These are phyloP conservation scores for Xiphorhynchus erythropygius DNA, from an alignment of 2,797 vertebrate species.

Conservation along the genomic window DNA sequence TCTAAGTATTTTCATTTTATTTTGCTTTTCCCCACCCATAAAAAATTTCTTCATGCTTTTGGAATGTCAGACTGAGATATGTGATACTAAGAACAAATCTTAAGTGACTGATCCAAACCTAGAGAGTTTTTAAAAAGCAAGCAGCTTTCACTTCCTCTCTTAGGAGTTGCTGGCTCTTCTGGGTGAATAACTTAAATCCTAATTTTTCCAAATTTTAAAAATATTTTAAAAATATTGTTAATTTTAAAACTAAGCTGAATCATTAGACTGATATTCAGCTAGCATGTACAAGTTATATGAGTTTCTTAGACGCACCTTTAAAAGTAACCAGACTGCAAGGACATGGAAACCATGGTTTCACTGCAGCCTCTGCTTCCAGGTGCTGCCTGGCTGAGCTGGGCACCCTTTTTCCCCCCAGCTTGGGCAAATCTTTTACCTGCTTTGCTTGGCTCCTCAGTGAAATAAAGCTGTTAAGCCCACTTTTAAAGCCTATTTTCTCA, in stretches of 20 bases:
- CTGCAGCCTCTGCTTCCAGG: neutral
- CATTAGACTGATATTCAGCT: neutral
- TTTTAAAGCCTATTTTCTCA: neutral
- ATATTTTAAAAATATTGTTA: neutral
- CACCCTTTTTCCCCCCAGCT: accelerated
- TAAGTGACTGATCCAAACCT: neutral
- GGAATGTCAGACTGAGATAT: neutral
- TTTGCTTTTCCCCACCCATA: accelerated
- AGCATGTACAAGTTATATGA: neutral
- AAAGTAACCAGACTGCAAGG: neutral
- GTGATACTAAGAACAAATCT: neutral
- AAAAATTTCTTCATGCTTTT: neutral
- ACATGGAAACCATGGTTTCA: accelerated
- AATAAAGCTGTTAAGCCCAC: neutral
- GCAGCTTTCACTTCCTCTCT: neutral
- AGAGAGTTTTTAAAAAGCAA: neutral
- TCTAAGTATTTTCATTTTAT: neutral
- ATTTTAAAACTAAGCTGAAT: neutral
- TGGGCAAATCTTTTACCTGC: neutral
- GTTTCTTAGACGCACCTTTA: neutral
- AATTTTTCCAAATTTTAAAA: neutral
- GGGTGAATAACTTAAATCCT: neutral
- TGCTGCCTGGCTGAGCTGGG: neutral
- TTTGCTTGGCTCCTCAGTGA: neutral
- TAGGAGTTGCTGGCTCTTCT: neutral